phyloP scores from a whole-genome alignment of 2,888 invertebrate species.

The Nomada fucata region DNA sequence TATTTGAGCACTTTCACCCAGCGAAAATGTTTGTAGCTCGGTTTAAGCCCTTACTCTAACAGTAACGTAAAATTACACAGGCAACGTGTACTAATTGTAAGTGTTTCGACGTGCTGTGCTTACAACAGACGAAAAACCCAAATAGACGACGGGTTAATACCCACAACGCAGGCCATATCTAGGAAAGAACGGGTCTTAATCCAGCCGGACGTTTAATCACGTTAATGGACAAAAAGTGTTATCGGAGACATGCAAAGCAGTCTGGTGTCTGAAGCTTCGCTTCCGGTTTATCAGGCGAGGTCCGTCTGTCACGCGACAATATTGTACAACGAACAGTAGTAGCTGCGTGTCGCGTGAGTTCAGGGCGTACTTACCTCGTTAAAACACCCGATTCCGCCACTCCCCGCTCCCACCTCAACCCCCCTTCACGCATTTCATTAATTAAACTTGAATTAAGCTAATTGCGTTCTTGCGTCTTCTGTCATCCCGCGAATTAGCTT shows the following conservation, averaged over 20 bases:
- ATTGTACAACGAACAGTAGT: constrained; percentile 61
- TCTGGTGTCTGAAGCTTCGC: constrained; percentile 64
- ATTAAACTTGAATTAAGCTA: constrained; percentile 78
- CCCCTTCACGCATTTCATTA: constrained; percentile 76
- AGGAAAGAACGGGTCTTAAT: constrained; percentile 62
- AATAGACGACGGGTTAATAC: not conserved
- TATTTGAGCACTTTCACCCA: too few species aligned
- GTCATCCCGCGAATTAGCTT: constrained; percentile 13
- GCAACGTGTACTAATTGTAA: not conserved
- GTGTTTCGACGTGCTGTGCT: not conserved
- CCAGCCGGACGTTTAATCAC: constrained; percentile 77
- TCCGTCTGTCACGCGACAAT: constrained; percentile 75
- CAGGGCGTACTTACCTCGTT: constrained; percentile 74
- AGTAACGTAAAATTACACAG: too few species aligned
- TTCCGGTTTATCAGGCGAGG: constrained; percentile 70
- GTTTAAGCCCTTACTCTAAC: too few species aligned
- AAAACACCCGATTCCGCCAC: constrained; percentile 61
- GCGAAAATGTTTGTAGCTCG: too few species aligned
- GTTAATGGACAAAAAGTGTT: constrained; percentile 81
- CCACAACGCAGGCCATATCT: constrained; percentile 27
- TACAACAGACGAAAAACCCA: not conserved
- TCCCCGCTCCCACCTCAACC: constrained; percentile 32
- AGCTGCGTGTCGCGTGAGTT: constrained; percentile 74
- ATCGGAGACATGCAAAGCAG: constrained; percentile 76
- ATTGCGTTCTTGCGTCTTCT: constrained; percentile 65